Evolutionary conservation across 2,888 invertebrate species (phyloP), one percentile per base, ranked within the genome.

Genomic region (Carcina quercana): DNA sequence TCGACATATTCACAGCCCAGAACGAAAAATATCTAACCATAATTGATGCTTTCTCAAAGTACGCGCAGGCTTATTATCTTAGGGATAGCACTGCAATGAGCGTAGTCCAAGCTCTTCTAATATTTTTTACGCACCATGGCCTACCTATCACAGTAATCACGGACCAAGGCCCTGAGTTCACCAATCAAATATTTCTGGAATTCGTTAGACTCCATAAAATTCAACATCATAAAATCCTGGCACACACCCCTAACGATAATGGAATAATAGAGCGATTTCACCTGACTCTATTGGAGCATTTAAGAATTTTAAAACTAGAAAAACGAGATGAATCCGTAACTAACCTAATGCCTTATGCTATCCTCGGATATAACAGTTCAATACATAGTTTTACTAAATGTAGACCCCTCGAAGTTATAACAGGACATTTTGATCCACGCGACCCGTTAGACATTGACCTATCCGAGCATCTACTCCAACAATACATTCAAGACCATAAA

Each of bases 161-260:
- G 2, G 48, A 53, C 14, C 27, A 40, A 6, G 49, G 45, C 1
- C 27, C 44, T 2, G 48, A 50, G 30, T 50, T 47, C n/a, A 45
- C 44, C 0, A 50, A 51, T 24, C 44, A 46, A 19, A 5, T 49
- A 5, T 37, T 49, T 20, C 20, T 22, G 7, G 37, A 37, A 28
- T 32, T 32, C 13, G 32, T 8, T 8, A 13, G 6, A 30, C 27
- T 26, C 27, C 34, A 19, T 32, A 35, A n/a, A 5, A 32, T 43
- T 21, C 10, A 13, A 3, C 25, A 25, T n/a, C 25, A 25, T 35
- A 15, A 39, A n/a, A 19, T 39, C 34, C 13, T 43, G 33, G 15
- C 41, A 33, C 19, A 50, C 37, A 13, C 50, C 28, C 17, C 34
- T 30, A 22, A 46, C 35, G 50, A 47, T 15, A 34, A 46, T 15